Base-by-base conservation (phyloP, 2,888 invertebrate species). In the Cheilosia vernalis region DNA sequence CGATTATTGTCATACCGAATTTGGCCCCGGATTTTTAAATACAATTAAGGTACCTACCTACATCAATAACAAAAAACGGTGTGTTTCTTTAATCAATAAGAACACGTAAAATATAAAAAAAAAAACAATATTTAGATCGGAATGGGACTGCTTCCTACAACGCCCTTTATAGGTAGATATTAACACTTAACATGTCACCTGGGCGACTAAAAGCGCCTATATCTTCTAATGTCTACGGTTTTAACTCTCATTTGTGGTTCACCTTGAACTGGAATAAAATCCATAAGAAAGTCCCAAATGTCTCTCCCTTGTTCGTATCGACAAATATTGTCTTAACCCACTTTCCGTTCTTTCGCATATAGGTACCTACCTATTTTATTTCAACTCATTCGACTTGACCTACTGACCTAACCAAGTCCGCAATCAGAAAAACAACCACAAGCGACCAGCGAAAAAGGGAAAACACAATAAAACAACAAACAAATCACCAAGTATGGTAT, bases 381-480 rank as follows among this genome's bases (percentile, higher is more conserved):
- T 30, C 40, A 67, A 19, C 42, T 21, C 19, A 2, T 42, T 19
- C 10, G 30, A 73, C 55, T 69, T 64, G 79, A 74, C 79, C 84
- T 55, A 21, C 19, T 84, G 49, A 84, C 84, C 74, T 27, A 74
- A 42, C 61, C 40, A 58, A 73, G 63, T 74, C 42, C 53, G 21
- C 49, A 44, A 15, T n/a, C 27, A 3, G n/a, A 40, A 17, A 13
- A 60, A 44, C 49, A 17, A 44, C 21, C 42, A 60, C 64, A 73
- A 73, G 66, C 33, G 51, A 44, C 24, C 30, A 37, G 37, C 27
- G 49, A 67, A 37, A 56, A 61, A 10, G 17, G 37, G 19, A 37
- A 30, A 69, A 53, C n/a, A 21, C 10, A 37, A 73, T 49, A 77
- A 78, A 80, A 84, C 49, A 87, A 87, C 74, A 87, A 87, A 80